A percentile compares a stretch with the other conserved stretches of the same genome.
phyloP scores from a whole-genome alignment of 1,140 invertebrate genomes.

The Drosophila erecta region DNA sequence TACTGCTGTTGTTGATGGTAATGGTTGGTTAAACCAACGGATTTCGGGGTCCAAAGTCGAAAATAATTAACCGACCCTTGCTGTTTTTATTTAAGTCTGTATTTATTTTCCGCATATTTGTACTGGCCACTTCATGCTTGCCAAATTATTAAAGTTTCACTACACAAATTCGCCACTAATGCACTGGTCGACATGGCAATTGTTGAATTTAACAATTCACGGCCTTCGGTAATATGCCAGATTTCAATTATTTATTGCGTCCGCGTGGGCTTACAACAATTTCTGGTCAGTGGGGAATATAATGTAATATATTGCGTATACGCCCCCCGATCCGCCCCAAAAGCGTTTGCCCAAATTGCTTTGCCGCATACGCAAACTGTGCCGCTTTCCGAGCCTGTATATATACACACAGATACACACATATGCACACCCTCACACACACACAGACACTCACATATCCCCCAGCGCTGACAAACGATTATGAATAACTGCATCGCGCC shows the following conservation, averaged over 20 bases:
- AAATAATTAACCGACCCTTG: no score
- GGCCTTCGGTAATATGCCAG: conserved; percentile 12
- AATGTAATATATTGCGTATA: conserved; percentile 69
- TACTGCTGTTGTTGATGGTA: no score
- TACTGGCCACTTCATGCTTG: background rate
- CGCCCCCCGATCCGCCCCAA: conserved; percentile 41
- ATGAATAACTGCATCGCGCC: conserved; percentile 64
- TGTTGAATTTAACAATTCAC: conserved; percentile 30
- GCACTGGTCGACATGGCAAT: conserved; percentile 29
- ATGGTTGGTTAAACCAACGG: no score
- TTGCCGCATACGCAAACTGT: conserved; percentile 59
- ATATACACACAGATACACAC: conserved; percentile 18
- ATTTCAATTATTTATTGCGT: conserved; percentile 58
- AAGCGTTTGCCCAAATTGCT: conserved; percentile 62
- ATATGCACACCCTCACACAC: conserved; percentile 7
- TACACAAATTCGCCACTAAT: conserved; percentile 31
- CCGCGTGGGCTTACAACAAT: conserved; percentile 15
- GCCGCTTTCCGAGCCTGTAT: conserved; percentile 51
- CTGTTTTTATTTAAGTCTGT: no score
- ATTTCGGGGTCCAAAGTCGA: no score
- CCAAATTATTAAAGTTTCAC: background rate
- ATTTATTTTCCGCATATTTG: no score
- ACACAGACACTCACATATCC: conserved; percentile 10
- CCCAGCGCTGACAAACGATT: conserved; percentile 65
- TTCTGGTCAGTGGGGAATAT: conserved; percentile 42